A percentile compares a stretch with the other conserved stretches of the same genome.
These are phyloP conservation scores for Pogonognathellus flavescens DNA, from an alignment of 1,140 invertebrate genomes.

Conservation along the genomic window DNA sequence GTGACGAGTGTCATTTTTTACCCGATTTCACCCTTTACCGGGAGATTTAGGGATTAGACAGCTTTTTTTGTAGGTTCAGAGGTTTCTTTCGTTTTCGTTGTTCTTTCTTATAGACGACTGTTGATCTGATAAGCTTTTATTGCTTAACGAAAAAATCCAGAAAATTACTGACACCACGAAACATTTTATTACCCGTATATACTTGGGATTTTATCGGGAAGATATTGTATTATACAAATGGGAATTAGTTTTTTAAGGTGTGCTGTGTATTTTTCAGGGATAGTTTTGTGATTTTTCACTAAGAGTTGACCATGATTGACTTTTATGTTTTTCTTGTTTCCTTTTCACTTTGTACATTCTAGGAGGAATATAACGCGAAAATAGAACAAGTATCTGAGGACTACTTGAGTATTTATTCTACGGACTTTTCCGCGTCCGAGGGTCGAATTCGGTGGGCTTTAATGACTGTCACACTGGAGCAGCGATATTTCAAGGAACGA, in stretches of 20 bases:
- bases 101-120: too few relatives aligned
- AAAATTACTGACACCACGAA: neutral
- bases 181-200: too few relatives aligned
- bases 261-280: too few relatives aligned
- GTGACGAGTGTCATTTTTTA: conserved; percentile 54
- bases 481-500: conserved; percentile 29
- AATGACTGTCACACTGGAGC: conserved; percentile 1
- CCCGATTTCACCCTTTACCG: conserved; percentile 25
- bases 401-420: neutral
- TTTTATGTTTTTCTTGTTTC: too few relatives aligned
- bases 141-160: neutral
- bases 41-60: neutral
- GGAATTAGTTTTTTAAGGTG: too few relatives aligned
- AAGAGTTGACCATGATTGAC: too few relatives aligned
- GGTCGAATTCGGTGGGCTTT: neutral
- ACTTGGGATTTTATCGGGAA: too few relatives aligned
- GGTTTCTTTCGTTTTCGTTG: neutral
- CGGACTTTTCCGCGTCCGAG: neutral
- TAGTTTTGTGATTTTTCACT: too few relatives aligned
- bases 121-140: neutral
- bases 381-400: neutral
- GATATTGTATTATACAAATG: neutral
- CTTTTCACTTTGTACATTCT: too few relatives aligned
- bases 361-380: neutral
- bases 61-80: neutral